Evolutionary conservation across 2,888 invertebrate genomes (phyloP), one percentile per base, ranked within the genome.

Genomic region (Linyphia triangularis): DNA sequence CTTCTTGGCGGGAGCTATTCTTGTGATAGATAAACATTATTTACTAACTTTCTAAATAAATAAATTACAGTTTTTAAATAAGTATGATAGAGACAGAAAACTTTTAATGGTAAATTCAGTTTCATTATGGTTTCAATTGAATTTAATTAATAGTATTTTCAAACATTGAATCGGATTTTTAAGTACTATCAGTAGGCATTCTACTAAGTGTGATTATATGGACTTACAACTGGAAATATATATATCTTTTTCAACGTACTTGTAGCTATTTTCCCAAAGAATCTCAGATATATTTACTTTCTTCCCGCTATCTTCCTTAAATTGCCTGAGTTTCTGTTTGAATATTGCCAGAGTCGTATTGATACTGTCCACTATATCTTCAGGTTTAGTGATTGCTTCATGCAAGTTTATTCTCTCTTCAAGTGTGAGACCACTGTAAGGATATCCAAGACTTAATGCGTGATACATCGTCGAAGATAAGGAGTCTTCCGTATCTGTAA

Each of bases 391-490:
- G 43, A 78, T 59, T 5, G 40, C 51, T 72, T 85, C 65, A 24
- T 85, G 78, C n/a, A 85, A 24, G n/a, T 72, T 37, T 16, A 85
- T 85, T 72, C 43, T 70, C 61, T 85, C 78, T 24, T 72, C 78
- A 26, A 78, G 61, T 4, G 78, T 85, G 2, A 85, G 75, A 43
- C 78, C 78, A 24, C 78, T 85, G 26, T 79, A 85, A 0, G 85
- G 85, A 40, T 85, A 85, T 13, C 85, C 85, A 51, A 85, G 78
- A 51, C 85, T 85, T 16, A 85, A 43, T 2, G 85, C 85, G 19
- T 85, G 78, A 51, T 85, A 85, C 78, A 85, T 85, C 9, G 78
- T 70, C 19, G 51, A 79, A 19, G 85, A 85, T 30, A 85, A 78
- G 1, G 72, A 63, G 28, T 85, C 85, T 59, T 70, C 70, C 4